Base-by-base conservation (phyloP, 2,888 invertebrate species). In the Caenorhabditis sp. region DNA sequence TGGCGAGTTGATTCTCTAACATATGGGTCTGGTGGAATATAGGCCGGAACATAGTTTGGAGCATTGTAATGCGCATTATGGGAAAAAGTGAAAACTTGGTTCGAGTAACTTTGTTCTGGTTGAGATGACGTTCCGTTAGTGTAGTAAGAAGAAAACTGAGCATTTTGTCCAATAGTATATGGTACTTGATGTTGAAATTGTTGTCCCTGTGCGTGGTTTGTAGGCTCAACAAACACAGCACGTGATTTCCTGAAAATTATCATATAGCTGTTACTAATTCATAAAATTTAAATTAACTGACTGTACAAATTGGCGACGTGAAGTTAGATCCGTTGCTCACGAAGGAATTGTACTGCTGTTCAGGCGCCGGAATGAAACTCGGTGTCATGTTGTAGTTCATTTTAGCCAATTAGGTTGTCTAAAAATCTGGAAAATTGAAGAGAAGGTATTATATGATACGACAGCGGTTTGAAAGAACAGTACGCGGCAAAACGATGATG, bases 161-260 rank as follows among this genome's bases (percentile, higher is more conserved):
- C 17, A 43, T 37, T 35, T 71, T 41, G 27, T 11, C 46, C 24
- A n/a, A 11, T 43, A 17, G 59, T 11, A 27, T 24, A 53, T 26
- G 37, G 2, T 50, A 9, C 22, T 15, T 39, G 2, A 7, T 58
- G 53, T 56, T 52, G 30, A 17, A 41, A 35, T 55, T 61, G 45
- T 2, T 78, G 73, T 73, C 76, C 68, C 62, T 62, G 62, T 70
- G 72, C 56, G 52, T 74, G 61, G 43, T 65, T 74, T 39, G 73
- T 81, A 82, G 82, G 82, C 83, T 83, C 86, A 85, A 87, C 87
- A 87, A 87, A 87, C 87, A 82, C 87, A 87, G 81, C 87, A 87
- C 85, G 78, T 66, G 77, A 72, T 81, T 79, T 80, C 83, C 85
- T 85, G 75, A 11, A 63, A 68, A 24, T 2, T 9, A 24, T 24